Base-by-base conservation (phyloP, 92 coral and sea anemone species). In the Phenganax subtilis region DNA sequence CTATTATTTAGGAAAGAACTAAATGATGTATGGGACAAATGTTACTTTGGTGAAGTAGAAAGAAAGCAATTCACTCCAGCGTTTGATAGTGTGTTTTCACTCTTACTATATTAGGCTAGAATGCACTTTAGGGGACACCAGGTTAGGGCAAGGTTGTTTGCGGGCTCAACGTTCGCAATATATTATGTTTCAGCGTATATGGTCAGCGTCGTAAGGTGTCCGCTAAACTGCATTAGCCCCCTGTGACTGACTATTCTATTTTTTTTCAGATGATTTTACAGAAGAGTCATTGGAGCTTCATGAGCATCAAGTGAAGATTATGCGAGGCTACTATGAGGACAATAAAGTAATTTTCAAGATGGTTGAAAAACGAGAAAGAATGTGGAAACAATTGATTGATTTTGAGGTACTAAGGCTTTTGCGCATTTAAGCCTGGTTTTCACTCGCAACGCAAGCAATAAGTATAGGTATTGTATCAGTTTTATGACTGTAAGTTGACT, bases 301-400 rank as follows among this genome's bases (percentile, higher is more conserved):
- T 53, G 97, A 93, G 58, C 97, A 93, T 63, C 93, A 93, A 58
- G 92, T 93, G 10, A 91, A 89, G 31, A 91, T 88, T 27, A 84
- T 93, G 84, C 91, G 88, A 76, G 80, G 89, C 52, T 93, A 75
- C 64, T 91, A 89, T n/a, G 97, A 93, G 54, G 96, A 89, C 62
- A 91, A 93, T 87, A 93, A 93, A 84, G 79, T 71, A 51, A 79
- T 93, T 62, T 93, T 89, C 80, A 93, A 91, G 53, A 85, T 93
- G 83, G 97, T 93, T 54, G 97, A 93, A 85, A 93, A 88, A 60
- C 87, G 97, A 52, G 96, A 91, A 71, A 86, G 88, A 11, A 84
- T 93, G 90, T 93, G 91, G 85, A 88, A 78, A 70, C 85, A 85
- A 86, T 91, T 93, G 96, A 91, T 86, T 57, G 97, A 91, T 75